Evolutionary conservation across 2,888 invertebrate genomes (phyloP).

Genomic region (Cheilosia vulpina): DNA sequence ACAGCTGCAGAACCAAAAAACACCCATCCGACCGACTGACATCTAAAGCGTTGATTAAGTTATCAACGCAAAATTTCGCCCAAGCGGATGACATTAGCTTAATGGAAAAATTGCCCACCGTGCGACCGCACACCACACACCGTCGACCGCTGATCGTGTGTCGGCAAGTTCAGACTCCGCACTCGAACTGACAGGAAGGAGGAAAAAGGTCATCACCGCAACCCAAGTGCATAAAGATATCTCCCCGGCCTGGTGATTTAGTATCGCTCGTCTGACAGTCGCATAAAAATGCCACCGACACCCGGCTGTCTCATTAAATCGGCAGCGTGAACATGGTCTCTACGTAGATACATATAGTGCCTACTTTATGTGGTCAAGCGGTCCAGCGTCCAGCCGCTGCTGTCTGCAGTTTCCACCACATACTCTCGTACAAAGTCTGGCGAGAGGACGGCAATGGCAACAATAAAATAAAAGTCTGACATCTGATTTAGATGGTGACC

Average conservation of each 20-base stretch:
- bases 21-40: conserved; percentile 44
- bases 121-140: conserved; percentile 3
- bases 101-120: conserved; percentile 69
- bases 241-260: conserved; percentile 58
- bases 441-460: conserved; percentile 40
- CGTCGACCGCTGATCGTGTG: conserved; percentile 32
- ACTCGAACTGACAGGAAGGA: conserved; percentile 41
- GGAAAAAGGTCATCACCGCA: conserved; percentile 64
- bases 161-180: conserved; percentile 57
- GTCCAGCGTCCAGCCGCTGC: conserved; percentile 6
- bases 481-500: conserved; percentile 65
- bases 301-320: conserved; percentile 72
- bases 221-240: conserved; percentile 61
- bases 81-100: conserved; percentile 67
- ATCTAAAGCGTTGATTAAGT: conserved; percentile 66
- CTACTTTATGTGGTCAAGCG: conserved; percentile 23
- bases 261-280: conserved; percentile 42
- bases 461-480: conserved; percentile 52
- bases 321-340: conserved; percentile 28
- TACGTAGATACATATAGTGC: conserved; percentile 5
- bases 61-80: conserved; percentile 59
- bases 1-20: neutral
- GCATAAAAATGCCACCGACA: conserved; percentile 73
- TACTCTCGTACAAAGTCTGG: conserved; percentile 6
- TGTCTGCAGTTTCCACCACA: conserved; percentile 36